Evolutionary conservation across 2,113 vertebrate species (phyloP), one percentile per base, ranked within the genome.

Genomic region (Sphaerodactylus townsendi): DNA sequence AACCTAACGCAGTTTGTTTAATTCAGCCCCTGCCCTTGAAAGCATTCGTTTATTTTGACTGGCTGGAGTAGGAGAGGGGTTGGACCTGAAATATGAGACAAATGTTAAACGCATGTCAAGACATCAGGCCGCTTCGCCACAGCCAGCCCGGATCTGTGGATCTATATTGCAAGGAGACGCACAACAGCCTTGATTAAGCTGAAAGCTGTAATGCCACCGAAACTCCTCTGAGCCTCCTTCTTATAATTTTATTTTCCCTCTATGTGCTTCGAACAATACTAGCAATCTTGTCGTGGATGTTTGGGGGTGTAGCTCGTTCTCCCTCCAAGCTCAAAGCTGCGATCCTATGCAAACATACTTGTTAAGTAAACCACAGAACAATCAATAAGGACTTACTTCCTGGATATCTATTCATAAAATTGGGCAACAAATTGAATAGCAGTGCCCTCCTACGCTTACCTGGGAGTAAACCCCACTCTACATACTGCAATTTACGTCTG

Each of bases 191-290:
- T 91, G 89, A 93, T 93, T 93, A 93, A 92, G 82, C 87, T 89
- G 88, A 85, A 92, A 90, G 94, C 90, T 91, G 91, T 90, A 92
- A 87, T 94, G 90, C 89, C 89, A 87, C 89, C 89, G 88, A 84
- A 88, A 90, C 91, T 92, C 86, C 90, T 92, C 87, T 59, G 86
- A 28, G 23, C 59, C 9, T 28, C 59, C 6, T 28, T 91, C 88
- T 80, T 93, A 89, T 92, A 87, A 76, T 7, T 30, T 79, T 44
- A 35, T 46, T 37, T 35, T 35, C 30, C 59, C 33, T 48, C 41
- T 62, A 10, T 28, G 59, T 28, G 59, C 59, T 28, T 25, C 59
- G 23, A 62, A 62, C 59, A 28, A 62, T 62, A 28, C 25, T 25
- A 9, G 59, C 6, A 62, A 28, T 62, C 25, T 44, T 44, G 44